These are phyloP conservation scores for Chaetops frenatus DNA, from an alignment of 2,113 vertebrate genomes.

Conservation along the genomic window DNA sequence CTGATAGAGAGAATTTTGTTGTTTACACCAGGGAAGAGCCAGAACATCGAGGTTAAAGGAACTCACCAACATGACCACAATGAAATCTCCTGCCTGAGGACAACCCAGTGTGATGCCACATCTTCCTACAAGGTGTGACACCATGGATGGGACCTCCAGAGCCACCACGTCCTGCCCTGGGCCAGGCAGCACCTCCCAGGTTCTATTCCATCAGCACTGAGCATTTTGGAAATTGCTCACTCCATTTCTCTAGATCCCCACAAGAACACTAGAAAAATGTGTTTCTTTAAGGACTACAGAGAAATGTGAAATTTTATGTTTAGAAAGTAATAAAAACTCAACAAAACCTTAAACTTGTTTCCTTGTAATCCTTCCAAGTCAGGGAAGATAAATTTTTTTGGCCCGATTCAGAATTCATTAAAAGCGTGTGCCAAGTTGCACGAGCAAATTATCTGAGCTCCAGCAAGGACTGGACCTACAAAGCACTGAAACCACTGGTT, in stretches of 20 bases:
- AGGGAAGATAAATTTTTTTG: conserved; percentile 27
- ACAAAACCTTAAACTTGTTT: not conserved
- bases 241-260: not conserved
- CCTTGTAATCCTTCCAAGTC: conserved; percentile 22
- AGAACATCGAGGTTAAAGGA: not conserved
- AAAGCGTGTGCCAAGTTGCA: not conserved
- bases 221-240: not conserved
- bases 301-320: conserved; percentile 4
- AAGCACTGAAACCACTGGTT: conserved; percentile 7
- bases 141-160: not conserved
- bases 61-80: not conserved
- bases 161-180: not conserved
- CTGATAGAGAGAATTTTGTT: not conserved
- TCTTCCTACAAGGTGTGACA: not conserved
- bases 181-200: not conserved
- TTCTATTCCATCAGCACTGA: not conserved
- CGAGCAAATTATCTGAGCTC: conserved; percentile 14
- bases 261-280: not conserved
- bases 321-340: not conserved
- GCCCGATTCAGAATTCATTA: not conserved
- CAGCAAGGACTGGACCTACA: conserved; percentile 18
- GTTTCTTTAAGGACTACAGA: not conserved
- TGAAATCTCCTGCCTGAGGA: not conserved
- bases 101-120: not conserved
- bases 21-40: not conserved